Conservation (phyloP, 2,797 vertebrate genomes). For the Hapalemur alaotrensis region DNA sequence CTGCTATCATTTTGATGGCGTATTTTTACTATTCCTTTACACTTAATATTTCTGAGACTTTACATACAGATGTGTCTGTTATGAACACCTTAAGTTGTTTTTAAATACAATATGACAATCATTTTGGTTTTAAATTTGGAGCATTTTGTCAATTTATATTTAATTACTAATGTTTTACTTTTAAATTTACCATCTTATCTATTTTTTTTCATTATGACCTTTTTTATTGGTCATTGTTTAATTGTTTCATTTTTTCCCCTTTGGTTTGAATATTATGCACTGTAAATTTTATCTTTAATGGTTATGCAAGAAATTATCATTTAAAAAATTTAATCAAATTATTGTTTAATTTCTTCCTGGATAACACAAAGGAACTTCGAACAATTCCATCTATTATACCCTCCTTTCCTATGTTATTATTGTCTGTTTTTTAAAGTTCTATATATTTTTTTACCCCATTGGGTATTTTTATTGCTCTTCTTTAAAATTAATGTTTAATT, state of each 20-base stretch:
- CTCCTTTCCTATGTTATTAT: background rate
- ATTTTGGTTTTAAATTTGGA: background rate
- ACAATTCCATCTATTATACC: background rate
- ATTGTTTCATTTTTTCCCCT: background rate
- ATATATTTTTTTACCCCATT: background rate
- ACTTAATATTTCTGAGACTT: background rate
- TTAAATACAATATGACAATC: background rate
- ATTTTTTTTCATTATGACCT: background rate
- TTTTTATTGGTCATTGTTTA: background rate
- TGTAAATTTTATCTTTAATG: background rate
- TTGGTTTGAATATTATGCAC: background rate
- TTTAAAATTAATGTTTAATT: background rate
- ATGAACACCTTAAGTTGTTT: background rate
- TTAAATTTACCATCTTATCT: background rate
- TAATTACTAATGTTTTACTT: background rate
- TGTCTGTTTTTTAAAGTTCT: background rate
- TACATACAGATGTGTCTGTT: background rate
- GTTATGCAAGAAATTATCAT: background rate
- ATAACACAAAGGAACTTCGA: background rate
- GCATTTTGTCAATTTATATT: background rate
- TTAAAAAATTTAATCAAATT: background rate
- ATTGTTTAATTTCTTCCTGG: background rate
- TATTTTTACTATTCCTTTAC: background rate
- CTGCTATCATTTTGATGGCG: background rate
- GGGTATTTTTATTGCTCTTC: background rate